phyloP scores from a whole-genome alignment of 2,888 invertebrate genomes.

The Cacoxenus indagator region DNA sequence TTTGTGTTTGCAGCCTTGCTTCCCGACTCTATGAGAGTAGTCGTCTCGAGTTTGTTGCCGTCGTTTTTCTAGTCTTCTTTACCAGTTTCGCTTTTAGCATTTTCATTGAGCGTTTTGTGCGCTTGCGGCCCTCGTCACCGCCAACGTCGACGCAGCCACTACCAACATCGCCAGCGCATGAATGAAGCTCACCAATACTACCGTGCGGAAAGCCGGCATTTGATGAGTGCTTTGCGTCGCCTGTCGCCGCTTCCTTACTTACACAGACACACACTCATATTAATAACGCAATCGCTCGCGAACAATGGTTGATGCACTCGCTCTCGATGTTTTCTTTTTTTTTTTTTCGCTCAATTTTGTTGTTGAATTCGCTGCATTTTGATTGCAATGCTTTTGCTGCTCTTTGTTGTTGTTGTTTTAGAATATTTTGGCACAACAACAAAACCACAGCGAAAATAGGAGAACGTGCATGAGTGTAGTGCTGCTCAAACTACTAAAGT shows the following conservation, averaged over 20 bases:
- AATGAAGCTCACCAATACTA: slow-evolving; percentile 54
- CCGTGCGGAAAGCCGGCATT: slow-evolving; percentile 22
- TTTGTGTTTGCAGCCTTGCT: slow-evolving; percentile 33
- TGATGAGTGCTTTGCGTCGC: background rate
- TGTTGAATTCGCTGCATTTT: slow-evolving; percentile 4
- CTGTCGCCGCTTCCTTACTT: background rate
- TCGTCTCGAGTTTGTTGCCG: slow-evolving; percentile 56
- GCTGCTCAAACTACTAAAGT: slow-evolving; percentile 16
- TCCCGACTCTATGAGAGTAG: slow-evolving; percentile 14
- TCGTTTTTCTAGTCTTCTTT: slow-evolving; percentile 32
- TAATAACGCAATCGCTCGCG: background rate
- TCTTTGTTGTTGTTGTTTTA: slow-evolving; percentile 24
- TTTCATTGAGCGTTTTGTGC: slow-evolving; percentile 30
- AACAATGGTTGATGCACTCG: background rate
- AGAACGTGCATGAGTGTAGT: slow-evolving; percentile 41
- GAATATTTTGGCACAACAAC: slow-evolving; percentile 26
- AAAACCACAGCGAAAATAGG: slow-evolving; percentile 22
- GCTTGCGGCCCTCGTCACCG: slow-evolving; percentile 19
- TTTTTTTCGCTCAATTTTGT: slow-evolving; percentile 1
- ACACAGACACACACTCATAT: background rate
- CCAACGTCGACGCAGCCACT: background rate
- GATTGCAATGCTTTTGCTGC: slow-evolving; percentile 8
- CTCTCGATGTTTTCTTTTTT: background rate
- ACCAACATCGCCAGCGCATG: slow-evolving; percentile 54
- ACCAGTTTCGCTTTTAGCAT: slow-evolving; percentile 63